These are phyloP conservation scores for Geopemphigus sp. DNA, from an alignment of 1,140 invertebrate species.

Conservation along the genomic window DNA sequence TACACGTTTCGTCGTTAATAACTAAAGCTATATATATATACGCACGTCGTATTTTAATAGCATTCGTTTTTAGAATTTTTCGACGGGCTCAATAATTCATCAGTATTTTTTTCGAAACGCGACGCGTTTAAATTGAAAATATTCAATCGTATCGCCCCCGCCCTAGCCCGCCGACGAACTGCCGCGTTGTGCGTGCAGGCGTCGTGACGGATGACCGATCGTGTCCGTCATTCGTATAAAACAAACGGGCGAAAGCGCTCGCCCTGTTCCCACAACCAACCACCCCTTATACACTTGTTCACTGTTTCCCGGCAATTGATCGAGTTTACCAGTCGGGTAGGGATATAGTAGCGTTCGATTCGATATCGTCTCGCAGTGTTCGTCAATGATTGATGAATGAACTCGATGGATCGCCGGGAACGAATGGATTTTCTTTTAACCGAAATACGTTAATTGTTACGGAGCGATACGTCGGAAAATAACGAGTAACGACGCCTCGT, in stretches of 20 bases:
- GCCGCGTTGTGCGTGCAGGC: neutral
- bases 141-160: no score
- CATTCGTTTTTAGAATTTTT: no score
- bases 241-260: neutral
- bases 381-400: slow-evolving; percentile 8
- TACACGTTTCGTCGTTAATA: no score
- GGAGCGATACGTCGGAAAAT: neutral
- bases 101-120: neutral
- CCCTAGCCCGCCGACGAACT: neutral
- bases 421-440: neutral
- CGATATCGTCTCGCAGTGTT: neutral
- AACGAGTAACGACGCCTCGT: neutral
- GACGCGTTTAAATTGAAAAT: neutral
- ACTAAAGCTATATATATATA: no score
- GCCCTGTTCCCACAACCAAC: no score
- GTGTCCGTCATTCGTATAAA: neutral
- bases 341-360: neutral
- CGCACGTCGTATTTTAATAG: no score
- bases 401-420: neutral
- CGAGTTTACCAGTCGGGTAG: no score
- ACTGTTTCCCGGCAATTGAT: no score
- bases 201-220: slow-evolving; percentile 17
- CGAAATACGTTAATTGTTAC: neutral
- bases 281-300: no score
- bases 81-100: neutral